These are phyloP conservation scores for Thamnophis elegans DNA, from an alignment of 2,797 vertebrate species.

Conservation along the genomic window DNA sequence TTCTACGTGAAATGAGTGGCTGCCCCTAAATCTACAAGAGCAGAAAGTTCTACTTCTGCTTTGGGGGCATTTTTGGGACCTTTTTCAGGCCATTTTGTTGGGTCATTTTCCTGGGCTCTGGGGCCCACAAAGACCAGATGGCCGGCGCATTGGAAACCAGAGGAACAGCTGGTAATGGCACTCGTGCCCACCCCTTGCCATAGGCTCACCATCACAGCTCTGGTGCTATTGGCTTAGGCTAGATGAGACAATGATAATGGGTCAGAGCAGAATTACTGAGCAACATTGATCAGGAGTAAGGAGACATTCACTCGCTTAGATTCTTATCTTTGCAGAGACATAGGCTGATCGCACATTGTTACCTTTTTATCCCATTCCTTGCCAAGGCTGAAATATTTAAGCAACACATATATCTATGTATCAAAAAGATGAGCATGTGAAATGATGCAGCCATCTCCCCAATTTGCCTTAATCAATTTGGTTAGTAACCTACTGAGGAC, in stretches of 20 bases:
- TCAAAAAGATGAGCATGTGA: not conserved
- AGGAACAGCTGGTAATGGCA: too few relatives aligned
- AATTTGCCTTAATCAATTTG: not conserved
- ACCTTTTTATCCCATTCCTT: not conserved
- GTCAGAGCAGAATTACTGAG: not conserved
- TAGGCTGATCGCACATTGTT: not conserved
- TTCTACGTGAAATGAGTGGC: too few relatives aligned
- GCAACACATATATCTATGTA: not conserved
- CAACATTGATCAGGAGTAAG: not conserved
- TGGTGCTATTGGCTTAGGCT: not conserved
- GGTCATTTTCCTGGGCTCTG: too few relatives aligned
- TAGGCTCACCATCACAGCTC: not conserved
- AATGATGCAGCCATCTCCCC: not conserved
- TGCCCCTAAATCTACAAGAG: too few relatives aligned
- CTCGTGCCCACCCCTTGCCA: too few relatives aligned
- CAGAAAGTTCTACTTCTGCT: too few relatives aligned
- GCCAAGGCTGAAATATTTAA: not conserved
- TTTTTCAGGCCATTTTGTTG: too few relatives aligned
- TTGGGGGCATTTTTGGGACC: too few relatives aligned
- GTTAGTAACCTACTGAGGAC: not conserved
- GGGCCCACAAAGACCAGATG: too few relatives aligned
- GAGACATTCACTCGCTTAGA: not conserved
- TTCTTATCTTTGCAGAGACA: not conserved
- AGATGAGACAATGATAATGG: not conserved
- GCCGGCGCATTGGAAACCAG: too few relatives aligned